Evolutionary conservation across 1,140 invertebrate species (phyloP).

Genomic region (Eciton burchellii): DNA sequence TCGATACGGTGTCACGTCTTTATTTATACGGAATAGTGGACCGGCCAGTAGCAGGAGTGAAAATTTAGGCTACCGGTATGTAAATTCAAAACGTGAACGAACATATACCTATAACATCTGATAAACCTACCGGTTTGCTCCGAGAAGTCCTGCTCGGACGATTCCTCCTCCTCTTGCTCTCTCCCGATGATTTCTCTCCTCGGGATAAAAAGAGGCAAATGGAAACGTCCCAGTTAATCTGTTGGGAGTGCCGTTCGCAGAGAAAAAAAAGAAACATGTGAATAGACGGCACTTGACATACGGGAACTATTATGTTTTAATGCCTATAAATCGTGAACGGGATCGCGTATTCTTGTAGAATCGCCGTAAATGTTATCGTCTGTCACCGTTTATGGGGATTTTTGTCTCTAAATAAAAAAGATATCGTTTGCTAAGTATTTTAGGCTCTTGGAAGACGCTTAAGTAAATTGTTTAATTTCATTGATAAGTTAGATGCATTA

Average conservation of each 20-base stretch:
- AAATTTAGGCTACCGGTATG: slow-evolving; percentile 82
- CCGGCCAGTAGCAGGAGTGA: slow-evolving; percentile 78
- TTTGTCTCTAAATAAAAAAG: neutral
- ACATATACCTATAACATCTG: neutral
- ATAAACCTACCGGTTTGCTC: slow-evolving; percentile 24
- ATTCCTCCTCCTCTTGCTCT: slow-evolving; percentile 32
- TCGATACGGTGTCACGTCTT: slow-evolving; percentile 80
- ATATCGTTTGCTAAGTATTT: neutral
- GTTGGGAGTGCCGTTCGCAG: neutral
- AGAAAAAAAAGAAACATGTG: too few species aligned
- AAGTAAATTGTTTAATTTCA: neutral
- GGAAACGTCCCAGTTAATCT: slow-evolving; percentile 4
- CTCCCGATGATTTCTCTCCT: slow-evolving; percentile 32
- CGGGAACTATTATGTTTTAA: neutral
- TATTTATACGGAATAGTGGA: slow-evolving; percentile 84
- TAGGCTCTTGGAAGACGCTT: neutral
- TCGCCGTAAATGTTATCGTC: neutral
- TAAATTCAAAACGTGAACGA: slow-evolving; percentile 72
- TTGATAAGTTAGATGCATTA: neutral
- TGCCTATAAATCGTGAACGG: neutral
- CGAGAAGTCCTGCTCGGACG: slow-evolving; percentile 5
- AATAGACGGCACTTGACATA: neutral
- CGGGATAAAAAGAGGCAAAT: slow-evolving; percentile 1
- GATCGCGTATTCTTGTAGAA: neutral
- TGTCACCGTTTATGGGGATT: neutral